Evolutionary conservation across 2,797 vertebrate species (phyloP).

Genomic region (Ambastaia sidthimunki): DNA sequence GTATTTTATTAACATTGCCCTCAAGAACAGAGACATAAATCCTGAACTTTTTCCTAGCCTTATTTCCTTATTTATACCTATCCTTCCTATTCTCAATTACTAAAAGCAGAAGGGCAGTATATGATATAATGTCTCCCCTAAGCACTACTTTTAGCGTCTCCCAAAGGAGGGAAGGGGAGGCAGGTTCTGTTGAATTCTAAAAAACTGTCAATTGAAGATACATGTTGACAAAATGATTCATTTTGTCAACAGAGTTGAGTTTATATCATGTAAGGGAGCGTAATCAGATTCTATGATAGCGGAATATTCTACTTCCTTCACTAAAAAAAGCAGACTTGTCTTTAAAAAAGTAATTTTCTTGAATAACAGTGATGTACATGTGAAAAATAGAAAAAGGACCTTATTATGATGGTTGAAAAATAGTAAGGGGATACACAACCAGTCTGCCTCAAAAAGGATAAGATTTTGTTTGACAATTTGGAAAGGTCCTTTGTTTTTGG

Average conservation of each 20-base stretch:
- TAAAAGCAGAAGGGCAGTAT: constrained; percentile 1
- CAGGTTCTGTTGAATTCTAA: not conserved
- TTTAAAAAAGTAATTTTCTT: constrained; percentile 28
- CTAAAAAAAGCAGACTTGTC: constrained; percentile 5
- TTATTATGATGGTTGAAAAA: constrained; percentile 17
- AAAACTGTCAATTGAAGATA: constrained; percentile 15
- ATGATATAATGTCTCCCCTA: constrained; percentile 26
- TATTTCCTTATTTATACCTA: no score
- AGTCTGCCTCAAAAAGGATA: constrained; percentile 6
- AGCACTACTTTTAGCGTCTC: constrained; percentile 15
- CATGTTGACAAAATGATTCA: constrained; percentile 1
- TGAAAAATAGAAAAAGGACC: constrained; percentile 8
- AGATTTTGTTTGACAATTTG: constrained; percentile 6
- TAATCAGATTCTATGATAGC: constrained; percentile 29
- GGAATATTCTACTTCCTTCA: constrained; percentile 16
- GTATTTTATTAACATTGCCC: no score
- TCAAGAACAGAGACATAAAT: not conserved
- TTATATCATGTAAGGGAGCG: constrained; percentile 14
- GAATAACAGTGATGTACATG: constrained; percentile 22
- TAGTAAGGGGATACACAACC: constrained; percentile 16
- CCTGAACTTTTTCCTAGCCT: not conserved
- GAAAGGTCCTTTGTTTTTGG: not conserved
- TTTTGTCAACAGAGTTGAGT: constrained; percentile 21
- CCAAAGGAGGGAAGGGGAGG: constrained; percentile 13
- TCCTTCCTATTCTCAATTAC: constrained; percentile 2